Evolutionary conservation across 1,140 invertebrate species (phyloP).

Genomic region (Aphaenogaster ashmeadi): DNA sequence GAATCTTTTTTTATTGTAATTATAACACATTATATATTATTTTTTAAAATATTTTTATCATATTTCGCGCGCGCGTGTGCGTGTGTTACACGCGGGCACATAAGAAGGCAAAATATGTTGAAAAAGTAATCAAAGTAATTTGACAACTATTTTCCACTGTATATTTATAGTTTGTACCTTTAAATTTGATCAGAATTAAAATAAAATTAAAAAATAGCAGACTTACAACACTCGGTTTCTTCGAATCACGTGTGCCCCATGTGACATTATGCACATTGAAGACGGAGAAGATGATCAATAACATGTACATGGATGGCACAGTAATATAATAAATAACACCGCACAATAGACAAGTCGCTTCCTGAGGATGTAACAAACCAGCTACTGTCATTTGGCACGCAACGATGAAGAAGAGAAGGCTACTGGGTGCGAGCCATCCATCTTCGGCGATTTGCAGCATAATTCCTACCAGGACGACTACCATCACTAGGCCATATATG

Average conservation of each 20-base stretch:
- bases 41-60: background rate
- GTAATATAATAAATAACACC: constrained; percentile 96
- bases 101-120: background rate
- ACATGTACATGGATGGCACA: constrained; percentile 97
- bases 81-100: no score
- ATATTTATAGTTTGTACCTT: background rate
- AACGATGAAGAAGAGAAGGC: constrained; percentile 92
- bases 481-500: constrained; percentile 96
- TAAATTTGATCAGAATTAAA: background rate
- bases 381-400: constrained; percentile 89
- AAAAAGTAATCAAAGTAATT: background rate
- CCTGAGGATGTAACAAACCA: constrained; percentile 94
- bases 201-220: background rate
- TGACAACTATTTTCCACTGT: background rate
- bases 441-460: constrained; percentile 93
- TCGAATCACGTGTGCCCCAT: constrained; percentile 95
- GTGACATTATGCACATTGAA: constrained; percentile 96
- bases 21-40: constrained; percentile 11
- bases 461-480: constrained; percentile 96
- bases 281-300: constrained; percentile 96
- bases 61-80: background rate
- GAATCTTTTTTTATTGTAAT: constrained; percentile 15
- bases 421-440: constrained; percentile 93
- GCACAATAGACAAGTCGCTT: constrained; percentile 92
- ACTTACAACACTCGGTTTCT: constrained; percentile 69